phyloP scores from a whole-genome alignment of 35 echinoderm and acorn worm genomes.

The Apostichopus parvimensis region DNA sequence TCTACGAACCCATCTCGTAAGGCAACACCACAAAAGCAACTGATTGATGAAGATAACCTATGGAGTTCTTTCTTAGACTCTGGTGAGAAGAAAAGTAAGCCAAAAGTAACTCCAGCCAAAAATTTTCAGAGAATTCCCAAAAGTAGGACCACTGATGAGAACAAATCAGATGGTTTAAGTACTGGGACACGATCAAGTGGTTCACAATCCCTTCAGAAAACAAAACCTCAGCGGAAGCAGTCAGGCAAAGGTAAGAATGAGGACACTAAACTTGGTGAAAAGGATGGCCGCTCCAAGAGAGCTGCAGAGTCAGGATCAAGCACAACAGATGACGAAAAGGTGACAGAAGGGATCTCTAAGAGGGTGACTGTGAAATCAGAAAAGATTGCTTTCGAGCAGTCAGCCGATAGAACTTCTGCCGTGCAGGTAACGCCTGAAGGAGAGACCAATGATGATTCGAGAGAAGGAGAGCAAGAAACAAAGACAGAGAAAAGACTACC shows the following conservation, averaged over 20 bases:
- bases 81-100: slow-evolving; percentile 52
- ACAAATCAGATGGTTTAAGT: not conserved
- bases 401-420: not conserved
- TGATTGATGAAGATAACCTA: slow-evolving; percentile 71
- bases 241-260: slow-evolving; percentile 29
- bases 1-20: slow-evolving; percentile 23
- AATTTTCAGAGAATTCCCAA: not conserved
- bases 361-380: not conserved
- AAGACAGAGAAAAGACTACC: not conserved
- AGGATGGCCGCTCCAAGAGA: slow-evolving; percentile 5
- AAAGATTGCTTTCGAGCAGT: slow-evolving; percentile 3
- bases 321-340: slow-evolving; percentile 56
- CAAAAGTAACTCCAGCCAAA: slow-evolving; percentile 42
- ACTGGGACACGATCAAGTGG: slow-evolving; percentile 7
- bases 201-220: not conserved
- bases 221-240: slow-evolving; percentile 58
- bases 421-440: not conserved
- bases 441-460: not conserved
- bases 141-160: slow-evolving; percentile 15
- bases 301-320: slow-evolving; percentile 31
- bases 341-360: not conserved
- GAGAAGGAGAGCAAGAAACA: not conserved
- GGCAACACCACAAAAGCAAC: slow-evolving; percentile 27
- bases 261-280: slow-evolving; percentile 47
- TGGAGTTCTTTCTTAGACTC: slow-evolving; percentile 75